These are phyloP conservation scores for Dascyllus trimaculatus DNA, from an alignment of 2,113 vertebrate genomes.

Conservation along the genomic window DNA sequence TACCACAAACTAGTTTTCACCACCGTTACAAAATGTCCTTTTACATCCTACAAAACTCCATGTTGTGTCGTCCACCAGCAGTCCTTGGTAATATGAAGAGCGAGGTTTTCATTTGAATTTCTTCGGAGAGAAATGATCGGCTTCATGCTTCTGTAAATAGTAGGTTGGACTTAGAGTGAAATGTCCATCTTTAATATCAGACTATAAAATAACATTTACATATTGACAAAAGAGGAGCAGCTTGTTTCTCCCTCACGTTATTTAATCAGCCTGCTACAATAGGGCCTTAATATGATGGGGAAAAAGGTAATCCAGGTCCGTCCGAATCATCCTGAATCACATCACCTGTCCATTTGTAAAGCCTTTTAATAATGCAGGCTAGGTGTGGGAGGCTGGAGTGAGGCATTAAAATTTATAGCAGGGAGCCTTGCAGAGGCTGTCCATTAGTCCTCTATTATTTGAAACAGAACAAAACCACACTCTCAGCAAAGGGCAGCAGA, in stretches of 20 bases:
- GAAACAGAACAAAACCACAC: constrained; percentile 37
- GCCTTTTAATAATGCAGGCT: constrained; percentile 55
- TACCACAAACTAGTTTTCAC: background rate
- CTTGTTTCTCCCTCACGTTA: background rate
- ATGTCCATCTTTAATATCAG: too few relatives aligned
- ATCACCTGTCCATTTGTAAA: constrained; percentile 34
- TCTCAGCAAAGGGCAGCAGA: constrained; percentile 37
- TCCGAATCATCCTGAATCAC: constrained; percentile 27
- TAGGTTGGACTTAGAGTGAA: too few relatives aligned
- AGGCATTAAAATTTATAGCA: constrained; percentile 59
- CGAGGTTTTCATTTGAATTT: too few relatives aligned
- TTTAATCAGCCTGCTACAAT: background rate
- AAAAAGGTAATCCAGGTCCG: background rate
- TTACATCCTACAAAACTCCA: background rate
- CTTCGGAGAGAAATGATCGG: too few relatives aligned
- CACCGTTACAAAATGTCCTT: background rate
- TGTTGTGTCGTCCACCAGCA: background rate
- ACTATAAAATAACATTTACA: background rate
- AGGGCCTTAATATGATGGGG: constrained; percentile 18
- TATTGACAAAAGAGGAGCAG: background rate
- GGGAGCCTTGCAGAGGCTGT: constrained; percentile 12
- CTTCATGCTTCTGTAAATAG: too few relatives aligned
- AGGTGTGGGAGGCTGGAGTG: constrained; percentile 37
- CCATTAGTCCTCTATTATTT: constrained; percentile 57
- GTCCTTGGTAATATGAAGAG: too few relatives aligned